Percentiles rank a stretch among this genome's conserved stretches.
Conservation (phyloP, 1,140 invertebrate genomes). For the Lamellibrachia luymesi region DNA sequence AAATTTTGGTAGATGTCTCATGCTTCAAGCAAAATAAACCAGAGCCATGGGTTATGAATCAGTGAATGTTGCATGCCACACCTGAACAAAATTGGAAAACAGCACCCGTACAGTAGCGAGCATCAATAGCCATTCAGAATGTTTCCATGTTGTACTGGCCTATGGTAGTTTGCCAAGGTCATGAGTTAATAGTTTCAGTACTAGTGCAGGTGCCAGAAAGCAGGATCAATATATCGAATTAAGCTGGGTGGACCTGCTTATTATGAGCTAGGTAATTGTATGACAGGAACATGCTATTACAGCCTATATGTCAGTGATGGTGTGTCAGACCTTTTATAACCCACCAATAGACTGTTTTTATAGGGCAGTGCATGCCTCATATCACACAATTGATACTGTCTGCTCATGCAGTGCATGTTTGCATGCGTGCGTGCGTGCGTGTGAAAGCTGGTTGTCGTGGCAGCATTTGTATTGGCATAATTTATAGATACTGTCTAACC, state of each 20-base stretch:
- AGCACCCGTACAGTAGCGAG: not conserved
- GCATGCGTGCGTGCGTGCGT: too few relatives aligned
- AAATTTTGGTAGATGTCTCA: too few relatives aligned
- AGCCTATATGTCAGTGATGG: not conserved
- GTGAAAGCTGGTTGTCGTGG: not conserved
- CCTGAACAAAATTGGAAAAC: not conserved
- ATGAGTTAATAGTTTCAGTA: not conserved
- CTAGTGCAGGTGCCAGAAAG: not conserved
- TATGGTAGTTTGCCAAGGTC: not conserved
- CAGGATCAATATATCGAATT: not conserved
- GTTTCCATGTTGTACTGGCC: not conserved
- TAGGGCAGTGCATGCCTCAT: not conserved
- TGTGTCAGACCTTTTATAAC: not conserved
- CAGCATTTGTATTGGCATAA: not conserved
- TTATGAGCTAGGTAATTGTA: not conserved
- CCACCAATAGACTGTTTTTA: not conserved
- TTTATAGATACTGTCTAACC: too few relatives aligned
- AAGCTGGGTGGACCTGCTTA: not conserved
- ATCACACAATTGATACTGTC: not conserved
- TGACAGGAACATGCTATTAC: not conserved
- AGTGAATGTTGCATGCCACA: too few relatives aligned
- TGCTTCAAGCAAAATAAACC: too few relatives aligned
- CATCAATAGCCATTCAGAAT: not conserved
- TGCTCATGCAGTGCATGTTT: not conserved
- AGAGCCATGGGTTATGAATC: too few relatives aligned